Evolutionary conservation across 2,113 vertebrate species (phyloP), one percentile per base, ranked within the genome.

Genomic region (Pygoscelis antarcticus): DNA sequence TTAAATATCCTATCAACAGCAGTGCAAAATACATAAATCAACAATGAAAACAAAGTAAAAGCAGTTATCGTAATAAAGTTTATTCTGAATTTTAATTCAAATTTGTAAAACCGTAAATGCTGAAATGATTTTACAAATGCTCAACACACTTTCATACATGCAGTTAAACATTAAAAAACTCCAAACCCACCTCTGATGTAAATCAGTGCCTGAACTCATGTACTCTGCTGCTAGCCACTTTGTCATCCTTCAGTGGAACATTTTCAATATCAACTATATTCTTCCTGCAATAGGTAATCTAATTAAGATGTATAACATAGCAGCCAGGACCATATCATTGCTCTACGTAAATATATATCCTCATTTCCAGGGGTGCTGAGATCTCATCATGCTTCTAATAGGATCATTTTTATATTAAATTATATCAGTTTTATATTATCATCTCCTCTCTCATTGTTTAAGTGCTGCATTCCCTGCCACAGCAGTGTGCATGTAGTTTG

Each of bases 341-440:
- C 34, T 74, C 86, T 89, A 9, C 15, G 17, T 90, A 96, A 96
- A 89, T 72, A 89, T 47, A 92, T 89, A 95, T 74, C 76, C 76
- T 92, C 72, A 95, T 95, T 96, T 96, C 51, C 87, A 96, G 83
- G 69, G 38, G 55, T 81, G 69, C 51, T 70, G 72, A 87, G 65
- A 92, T 94, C 87, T 89, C 89, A 58, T 78, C 17, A 9, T 38
- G 46, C 55, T 95, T 71, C 58, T 89, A 89, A 89, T 60, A 47
- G 42, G 83, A 75, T 89, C 4, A 71, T 79, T 94, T 94, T 87
- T 87, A 75, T 87, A 82, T 89, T 94, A 82, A 95, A 94, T 92
- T 71, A 51, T 60, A 55, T 77, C 91, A 60, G 18, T 47, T 82
- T 78, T 91, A 4, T 42, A 69, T 83, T 90, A 90, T 94, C 42